Evolutionary conservation across 2,888 invertebrate species (phyloP).

Genomic region (Hyposoter didymator): DNA sequence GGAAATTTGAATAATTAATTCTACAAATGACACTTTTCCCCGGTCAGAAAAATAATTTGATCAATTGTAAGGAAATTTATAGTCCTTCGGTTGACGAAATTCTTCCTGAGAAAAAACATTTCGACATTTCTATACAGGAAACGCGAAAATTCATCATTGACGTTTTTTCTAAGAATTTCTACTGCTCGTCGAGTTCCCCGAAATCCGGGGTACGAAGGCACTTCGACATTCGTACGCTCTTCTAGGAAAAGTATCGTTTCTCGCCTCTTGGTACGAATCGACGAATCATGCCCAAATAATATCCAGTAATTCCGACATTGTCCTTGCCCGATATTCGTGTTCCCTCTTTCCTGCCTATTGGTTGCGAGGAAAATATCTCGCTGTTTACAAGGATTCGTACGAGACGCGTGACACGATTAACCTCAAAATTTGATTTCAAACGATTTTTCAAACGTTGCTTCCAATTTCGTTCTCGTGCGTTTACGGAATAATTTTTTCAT

Average conservation of each 20-base stretch:
- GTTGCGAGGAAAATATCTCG: not conserved
- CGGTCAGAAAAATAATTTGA: not conserved
- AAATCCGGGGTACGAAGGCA: not conserved
- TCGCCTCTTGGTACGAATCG: not conserved
- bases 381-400: not conserved
- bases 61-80: not conserved
- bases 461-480: not conserved
- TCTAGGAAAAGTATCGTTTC: not conserved
- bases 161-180: not conserved
- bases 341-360: not conserved
- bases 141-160: constrained; percentile 12
- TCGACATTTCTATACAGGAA: not conserved
- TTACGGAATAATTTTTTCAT: not conserved
- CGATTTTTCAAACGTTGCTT: not conserved
- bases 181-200: not conserved
- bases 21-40: not conserved
- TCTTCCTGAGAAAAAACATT: not conserved
- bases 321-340: not conserved
- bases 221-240: not conserved
- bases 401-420: not conserved
- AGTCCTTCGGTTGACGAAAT: not conserved
- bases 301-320: not conserved
- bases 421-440: not conserved
- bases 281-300: not conserved
- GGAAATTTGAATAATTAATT: constrained; percentile 25